Evolutionary conservation across 2,113 vertebrate species (phyloP), one percentile per base, ranked within the genome.

Genomic region (Phoxinus phoxinus): DNA sequence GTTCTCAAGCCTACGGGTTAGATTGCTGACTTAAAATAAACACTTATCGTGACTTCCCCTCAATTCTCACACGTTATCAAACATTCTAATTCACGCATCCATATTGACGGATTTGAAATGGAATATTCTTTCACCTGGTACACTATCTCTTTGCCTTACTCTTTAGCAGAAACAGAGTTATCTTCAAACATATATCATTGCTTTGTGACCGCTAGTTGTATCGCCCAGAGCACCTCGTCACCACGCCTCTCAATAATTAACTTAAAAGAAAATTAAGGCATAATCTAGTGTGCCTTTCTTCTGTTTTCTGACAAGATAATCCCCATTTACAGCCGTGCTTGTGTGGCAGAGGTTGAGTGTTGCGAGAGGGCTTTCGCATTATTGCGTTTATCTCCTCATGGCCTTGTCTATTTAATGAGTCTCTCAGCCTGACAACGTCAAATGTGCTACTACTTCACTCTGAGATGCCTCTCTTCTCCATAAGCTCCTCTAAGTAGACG

Each of bases 301-400:
- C 74, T 58, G 41, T 87, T 86, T 89, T 46, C 83, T 85, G 87
- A 89, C 46, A 75, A 86, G 75, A 87, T 85, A 85, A 89, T 51
- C 19, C 58, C 72, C 51, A n/a, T 56, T 86, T 75, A 86, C 11
- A 65, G 44, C 30, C 4, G 1, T 17, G 76, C 46, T 11, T 63
- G 69, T 32, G 87, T 76, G 46, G 17, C n/a, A 46, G 41, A 69
- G 51, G 48, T 63, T 69, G 51, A 79, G 80, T 44, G 51, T 46
- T 58, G 25, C 21, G 51, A 81, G 69, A 67, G 65, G 35, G 69
- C 53, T 41, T 37, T 44, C 4, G 11, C n/a, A 58, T 58, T 35
- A 72, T 81, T 51, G 51, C n/a, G 23, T 84, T 87, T 88, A 77
- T 90, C 86, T 81, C 37, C 56, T 89, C 84, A 78, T 48, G n/a